Percentiles rank a stretch among this genome's conserved stretches.
Conservation (phyloP, 1,140 invertebrate genomes). For the Neocloeon triangulifer region DNA sequence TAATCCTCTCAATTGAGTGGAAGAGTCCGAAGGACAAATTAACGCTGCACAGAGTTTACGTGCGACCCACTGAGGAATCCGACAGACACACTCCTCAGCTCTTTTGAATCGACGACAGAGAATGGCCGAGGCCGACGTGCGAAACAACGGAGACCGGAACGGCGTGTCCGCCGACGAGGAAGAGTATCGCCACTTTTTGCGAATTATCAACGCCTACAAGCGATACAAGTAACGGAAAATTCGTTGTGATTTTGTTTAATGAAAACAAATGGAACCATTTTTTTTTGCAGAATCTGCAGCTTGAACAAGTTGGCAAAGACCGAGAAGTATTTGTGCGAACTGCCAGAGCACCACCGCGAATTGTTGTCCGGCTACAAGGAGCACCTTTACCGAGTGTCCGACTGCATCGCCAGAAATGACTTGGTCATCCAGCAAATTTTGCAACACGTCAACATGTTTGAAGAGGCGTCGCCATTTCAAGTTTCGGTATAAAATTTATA, state of each 20-base stretch:
- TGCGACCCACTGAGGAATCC: too few species aligned
- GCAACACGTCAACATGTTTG: conserved; percentile 24
- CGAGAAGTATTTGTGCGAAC: conserved; percentile 44
- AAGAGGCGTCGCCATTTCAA: neutral
- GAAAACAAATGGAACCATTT: conserved; percentile 5
- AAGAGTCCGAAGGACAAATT: too few species aligned
- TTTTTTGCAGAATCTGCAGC: conserved; percentile 15
- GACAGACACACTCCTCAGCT: too few species aligned
- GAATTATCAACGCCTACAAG: conserved; percentile 54
- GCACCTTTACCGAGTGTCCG: conserved; percentile 47
- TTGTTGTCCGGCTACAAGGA: conserved; percentile 49
- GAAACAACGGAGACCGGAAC: too few species aligned
- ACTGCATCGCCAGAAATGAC: conserved; percentile 67
- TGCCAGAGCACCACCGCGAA: conserved; percentile 50
- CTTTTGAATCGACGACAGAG: too few species aligned
- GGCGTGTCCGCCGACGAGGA: conserved; percentile 40
- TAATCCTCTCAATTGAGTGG: too few species aligned
- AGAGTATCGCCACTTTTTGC: conserved; percentile 52
- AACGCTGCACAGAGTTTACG: too few species aligned
- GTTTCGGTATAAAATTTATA: neutral
- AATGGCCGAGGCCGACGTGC: too few species aligned
- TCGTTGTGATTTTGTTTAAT: conserved; percentile 9
- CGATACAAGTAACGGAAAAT: conserved; percentile 64
- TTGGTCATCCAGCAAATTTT: conserved; percentile 63
- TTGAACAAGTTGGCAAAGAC: conserved; percentile 38